A percentile compares a stretch with the other conserved stretches of the same genome.
Conservation (phyloP, 2,888 invertebrate genomes). For the Orthosia cruda region DNA sequence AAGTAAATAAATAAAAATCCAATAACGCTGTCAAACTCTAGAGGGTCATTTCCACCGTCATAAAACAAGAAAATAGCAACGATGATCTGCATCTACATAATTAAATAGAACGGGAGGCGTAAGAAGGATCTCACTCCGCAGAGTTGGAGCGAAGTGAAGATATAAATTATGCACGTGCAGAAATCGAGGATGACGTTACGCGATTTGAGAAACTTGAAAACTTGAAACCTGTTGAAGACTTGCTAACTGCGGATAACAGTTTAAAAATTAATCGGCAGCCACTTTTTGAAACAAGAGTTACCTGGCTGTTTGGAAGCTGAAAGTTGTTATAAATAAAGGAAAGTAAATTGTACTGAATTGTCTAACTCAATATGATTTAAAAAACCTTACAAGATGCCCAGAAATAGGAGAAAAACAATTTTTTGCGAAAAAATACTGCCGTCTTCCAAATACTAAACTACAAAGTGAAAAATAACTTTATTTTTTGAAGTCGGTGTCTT, state of each 20-base stretch:
- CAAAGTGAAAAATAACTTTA: too few relatives aligned
- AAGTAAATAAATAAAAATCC: slow-evolving; percentile 60
- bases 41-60: slow-evolving; percentile 69
- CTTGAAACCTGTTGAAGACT: slow-evolving; percentile 82
- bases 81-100: slow-evolving; percentile 84
- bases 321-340: background rate
- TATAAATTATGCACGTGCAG: slow-evolving; percentile 87
- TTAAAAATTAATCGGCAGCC: slow-evolving; percentile 43
- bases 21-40: slow-evolving; percentile 68
- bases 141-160: slow-evolving; percentile 59
- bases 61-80: slow-evolving; percentile 79
- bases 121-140: slow-evolving; percentile 48
- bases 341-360: background rate
- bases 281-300: background rate
- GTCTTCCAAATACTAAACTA: too few relatives aligned
- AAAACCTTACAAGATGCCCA: background rate
- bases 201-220: slow-evolving; percentile 78
- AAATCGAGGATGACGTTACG: slow-evolving; percentile 78
- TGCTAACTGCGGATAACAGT: slow-evolving; percentile 74
- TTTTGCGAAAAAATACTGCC: too few relatives aligned
- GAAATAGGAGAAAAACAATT: background rate
- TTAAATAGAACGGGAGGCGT: slow-evolving; percentile 76
- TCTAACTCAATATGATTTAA: background rate
- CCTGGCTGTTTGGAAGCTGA: background rate
- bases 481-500: too few relatives aligned